Evolutionary conservation across 2,113 vertebrate species (phyloP).

Genomic region (Colius striatus): DNA sequence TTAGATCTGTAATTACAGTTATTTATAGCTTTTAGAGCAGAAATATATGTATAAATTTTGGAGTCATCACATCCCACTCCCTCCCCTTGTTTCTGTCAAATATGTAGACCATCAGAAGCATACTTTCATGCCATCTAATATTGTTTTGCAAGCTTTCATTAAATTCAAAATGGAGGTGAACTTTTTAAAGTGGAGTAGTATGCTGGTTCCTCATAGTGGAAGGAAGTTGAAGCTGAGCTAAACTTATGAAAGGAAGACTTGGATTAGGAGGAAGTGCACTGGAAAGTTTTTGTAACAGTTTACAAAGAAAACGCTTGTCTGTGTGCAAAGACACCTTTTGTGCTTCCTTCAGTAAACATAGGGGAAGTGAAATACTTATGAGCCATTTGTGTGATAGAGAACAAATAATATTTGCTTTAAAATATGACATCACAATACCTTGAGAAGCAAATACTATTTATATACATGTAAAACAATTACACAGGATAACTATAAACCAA

Average conservation of each 20-base stretch:
- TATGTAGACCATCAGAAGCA: background rate
- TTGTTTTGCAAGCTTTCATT: background rate
- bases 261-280: background rate
- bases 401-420: background rate
- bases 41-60: background rate
- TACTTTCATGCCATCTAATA: background rate
- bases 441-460: background rate
- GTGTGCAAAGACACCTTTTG: background rate
- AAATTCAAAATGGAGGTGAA: background rate
- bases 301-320: background rate
- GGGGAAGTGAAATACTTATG: background rate
- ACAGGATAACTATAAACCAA: background rate
- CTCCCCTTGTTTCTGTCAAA: background rate
- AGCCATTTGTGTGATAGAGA: background rate
- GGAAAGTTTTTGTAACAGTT: slow-evolving; percentile 1
- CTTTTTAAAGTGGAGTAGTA: background rate
- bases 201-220: background rate
- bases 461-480: background rate
- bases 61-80: background rate
- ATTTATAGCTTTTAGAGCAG: background rate
- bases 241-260: background rate
- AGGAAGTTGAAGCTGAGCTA: background rate
- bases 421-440: background rate
- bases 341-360: background rate
- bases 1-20: background rate